phyloP scores from a whole-genome alignment of 2,888 invertebrate genomes.

The Halocaridina rubra region DNA sequence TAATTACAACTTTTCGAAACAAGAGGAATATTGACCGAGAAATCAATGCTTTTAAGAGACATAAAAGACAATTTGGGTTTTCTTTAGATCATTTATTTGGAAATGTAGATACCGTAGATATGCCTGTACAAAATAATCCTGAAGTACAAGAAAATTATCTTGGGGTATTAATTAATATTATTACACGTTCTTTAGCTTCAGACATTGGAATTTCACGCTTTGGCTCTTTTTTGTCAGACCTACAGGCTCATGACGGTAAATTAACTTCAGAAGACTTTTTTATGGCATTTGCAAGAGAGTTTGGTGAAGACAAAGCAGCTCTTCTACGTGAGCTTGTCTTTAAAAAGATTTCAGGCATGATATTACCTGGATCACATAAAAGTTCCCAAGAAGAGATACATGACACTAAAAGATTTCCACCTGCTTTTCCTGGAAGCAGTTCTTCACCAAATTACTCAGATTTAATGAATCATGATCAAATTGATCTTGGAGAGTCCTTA shows the following conservation, averaged over 20 bases:
- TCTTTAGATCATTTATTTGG: slow-evolving; percentile 33
- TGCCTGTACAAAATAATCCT: not conserved
- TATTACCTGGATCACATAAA: too few relatives aligned
- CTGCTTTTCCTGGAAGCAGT: too few relatives aligned
- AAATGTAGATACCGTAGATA: not conserved
- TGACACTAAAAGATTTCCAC: too few relatives aligned
- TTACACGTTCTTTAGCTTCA: slow-evolving; percentile 44
- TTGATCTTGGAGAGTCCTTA: too few relatives aligned
- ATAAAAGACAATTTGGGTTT: slow-evolving; percentile 43
- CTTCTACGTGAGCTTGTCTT: slow-evolving; percentile 43
- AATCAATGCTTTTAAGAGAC: not conserved
- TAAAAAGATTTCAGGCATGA: slow-evolving; percentile 40
- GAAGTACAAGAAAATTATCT: slow-evolving; percentile 37
- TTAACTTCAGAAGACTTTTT: slow-evolving; percentile 63
- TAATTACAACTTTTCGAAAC: not conserved
- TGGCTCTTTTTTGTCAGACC: slow-evolving; percentile 44
- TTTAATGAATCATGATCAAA: too few relatives aligned
- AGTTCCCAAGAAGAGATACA: too few relatives aligned
- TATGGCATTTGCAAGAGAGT: slow-evolving; percentile 55
- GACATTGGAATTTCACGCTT: slow-evolving; percentile 52
- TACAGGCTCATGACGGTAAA: slow-evolving; percentile 23
- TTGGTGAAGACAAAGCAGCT: slow-evolving; percentile 55
- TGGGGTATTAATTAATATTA: slow-evolving; percentile 51
- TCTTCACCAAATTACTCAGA: too few relatives aligned
- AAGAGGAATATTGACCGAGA: not conserved